Evolutionary conservation across 2,113 vertebrate genomes (phyloP).

Genomic region (Micronycteris hirsuta): DNA sequence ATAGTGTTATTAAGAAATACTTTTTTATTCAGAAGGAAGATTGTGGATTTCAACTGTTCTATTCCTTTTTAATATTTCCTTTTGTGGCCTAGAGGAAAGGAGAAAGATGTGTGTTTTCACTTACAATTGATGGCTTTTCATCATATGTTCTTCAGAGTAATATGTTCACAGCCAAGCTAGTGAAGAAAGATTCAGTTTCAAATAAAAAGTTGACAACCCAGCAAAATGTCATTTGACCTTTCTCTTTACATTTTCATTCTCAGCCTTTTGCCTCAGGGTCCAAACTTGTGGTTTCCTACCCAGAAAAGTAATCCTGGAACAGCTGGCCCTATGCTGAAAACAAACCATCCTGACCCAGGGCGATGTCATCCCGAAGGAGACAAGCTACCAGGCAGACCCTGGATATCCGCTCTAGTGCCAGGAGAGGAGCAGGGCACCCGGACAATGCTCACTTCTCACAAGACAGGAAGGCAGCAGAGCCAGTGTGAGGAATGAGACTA

Average conservation of each 20-base stretch:
- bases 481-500: not conserved
- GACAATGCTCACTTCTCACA: not conserved
- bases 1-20: slow-evolving; percentile 23
- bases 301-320: slow-evolving; percentile 23
- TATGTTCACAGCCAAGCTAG: not conserved
- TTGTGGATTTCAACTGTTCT: not conserved
- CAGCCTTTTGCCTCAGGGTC: not conserved
- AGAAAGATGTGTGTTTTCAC: not conserved
- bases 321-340: slow-evolving; percentile 16
- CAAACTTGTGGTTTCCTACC: slow-evolving; percentile 23
- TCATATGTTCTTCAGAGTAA: not conserved
- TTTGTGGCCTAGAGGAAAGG: not conserved
- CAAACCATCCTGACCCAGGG: slow-evolving; percentile 16
- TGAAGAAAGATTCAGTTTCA: not conserved
- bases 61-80: not conserved
- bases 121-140: not conserved
- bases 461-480: not conserved
- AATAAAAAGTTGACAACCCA: not conserved
- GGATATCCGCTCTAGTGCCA: not conserved
- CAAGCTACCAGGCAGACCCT: not conserved
- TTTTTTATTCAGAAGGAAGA: slow-evolving; percentile 4
- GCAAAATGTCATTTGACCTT: slow-evolving; percentile 20
- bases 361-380: not conserved
- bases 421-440: not conserved
- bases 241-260: slow-evolving; percentile 31